Evolutionary conservation across 2,888 invertebrate species (phyloP), one percentile per base, ranked within the genome.

Genomic region (Volucella inanis): DNA sequence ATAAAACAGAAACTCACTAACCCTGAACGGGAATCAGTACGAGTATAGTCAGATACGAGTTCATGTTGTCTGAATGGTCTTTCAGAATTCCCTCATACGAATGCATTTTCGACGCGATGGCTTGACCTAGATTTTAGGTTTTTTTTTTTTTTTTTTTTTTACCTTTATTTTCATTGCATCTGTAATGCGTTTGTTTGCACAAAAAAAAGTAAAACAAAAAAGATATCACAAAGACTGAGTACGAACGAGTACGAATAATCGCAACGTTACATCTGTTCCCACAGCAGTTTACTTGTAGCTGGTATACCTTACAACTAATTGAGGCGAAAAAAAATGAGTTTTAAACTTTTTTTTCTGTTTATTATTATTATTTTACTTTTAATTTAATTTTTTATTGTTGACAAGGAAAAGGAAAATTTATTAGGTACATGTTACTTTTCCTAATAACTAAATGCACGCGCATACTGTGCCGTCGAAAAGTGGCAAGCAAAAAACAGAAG

Each of bases 231-330:
- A 50, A 31, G 31, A 31, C 4, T 31, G 31, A 31, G 31, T 31
- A 31, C 4, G 22, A 22, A 22, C 22, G 22, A 22, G 22, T 22
- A 22, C 31, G 6, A 31, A 22, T 62, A 64, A 80, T 74, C 55
- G 52, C 55, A 64, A 55, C 41, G 54, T 50, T 67, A 80, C 84
- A 84, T 84, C 80, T 84, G 84, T 84, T 84, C 65, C 68, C 75
- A 76, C 41, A 68, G 68, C 67, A 50, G 62, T 62, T 70, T 43
- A 41, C 39, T 31, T 90, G 88, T 71, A 89, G 87, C 88, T 88
- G 77, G 80, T 82, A 64, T 85, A 67, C 74, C 72, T 50, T 62
- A 10, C 59, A 47, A 45, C 75, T 79, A 79, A 84, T 75, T 84
- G 70, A 75, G 79, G 79, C 74, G 64, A 52, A 70, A 50, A 70